These are phyloP conservation scores for Rhopalosiphum maidis DNA, from an alignment of 1,140 invertebrate species.

Conservation along the genomic window DNA sequence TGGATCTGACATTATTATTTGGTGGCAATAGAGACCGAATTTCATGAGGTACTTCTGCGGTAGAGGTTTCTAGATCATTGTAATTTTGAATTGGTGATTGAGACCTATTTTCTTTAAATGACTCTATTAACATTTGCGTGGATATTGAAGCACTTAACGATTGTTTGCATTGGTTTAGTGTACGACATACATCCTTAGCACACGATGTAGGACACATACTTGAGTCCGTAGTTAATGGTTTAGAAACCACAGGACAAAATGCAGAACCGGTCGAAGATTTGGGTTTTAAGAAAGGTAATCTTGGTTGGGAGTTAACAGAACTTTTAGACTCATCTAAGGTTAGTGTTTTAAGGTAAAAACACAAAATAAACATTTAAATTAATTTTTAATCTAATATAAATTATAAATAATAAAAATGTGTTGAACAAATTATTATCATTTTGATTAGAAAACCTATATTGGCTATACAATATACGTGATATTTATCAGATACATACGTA, in stretches of 20 bases:
- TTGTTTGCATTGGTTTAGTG: slow-evolving; percentile 31
- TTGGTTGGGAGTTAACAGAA: slow-evolving; percentile 31
- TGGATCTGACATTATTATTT: slow-evolving; percentile 48
- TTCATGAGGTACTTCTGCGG: background rate
- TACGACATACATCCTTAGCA: background rate
- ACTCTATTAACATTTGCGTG: slow-evolving; percentile 52
- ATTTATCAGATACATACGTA: no score
- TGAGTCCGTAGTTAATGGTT: background rate
- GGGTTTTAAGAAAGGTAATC: slow-evolving; percentile 49
- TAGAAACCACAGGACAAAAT: slow-evolving; percentile 10
- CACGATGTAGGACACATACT: background rate
- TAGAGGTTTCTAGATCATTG: background rate
- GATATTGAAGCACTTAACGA: slow-evolving; percentile 20
- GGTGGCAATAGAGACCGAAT: slow-evolving; percentile 22
- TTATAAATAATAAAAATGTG: background rate
- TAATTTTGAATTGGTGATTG: slow-evolving; percentile 61
- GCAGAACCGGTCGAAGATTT: slow-evolving; percentile 53
- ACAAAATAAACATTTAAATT: slow-evolving; percentile 35
- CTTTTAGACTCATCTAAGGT: slow-evolving; percentile 41
- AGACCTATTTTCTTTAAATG: slow-evolving; percentile 59
- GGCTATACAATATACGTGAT: background rate
- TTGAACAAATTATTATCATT: background rate
- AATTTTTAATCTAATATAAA: slow-evolving; percentile 7
- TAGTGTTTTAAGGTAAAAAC: slow-evolving; percentile 53
- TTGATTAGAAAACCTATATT: background rate